These are phyloP conservation scores for Chymomyza amoena DNA, from an alignment of 2,888 invertebrate species.

Conservation along the genomic window DNA sequence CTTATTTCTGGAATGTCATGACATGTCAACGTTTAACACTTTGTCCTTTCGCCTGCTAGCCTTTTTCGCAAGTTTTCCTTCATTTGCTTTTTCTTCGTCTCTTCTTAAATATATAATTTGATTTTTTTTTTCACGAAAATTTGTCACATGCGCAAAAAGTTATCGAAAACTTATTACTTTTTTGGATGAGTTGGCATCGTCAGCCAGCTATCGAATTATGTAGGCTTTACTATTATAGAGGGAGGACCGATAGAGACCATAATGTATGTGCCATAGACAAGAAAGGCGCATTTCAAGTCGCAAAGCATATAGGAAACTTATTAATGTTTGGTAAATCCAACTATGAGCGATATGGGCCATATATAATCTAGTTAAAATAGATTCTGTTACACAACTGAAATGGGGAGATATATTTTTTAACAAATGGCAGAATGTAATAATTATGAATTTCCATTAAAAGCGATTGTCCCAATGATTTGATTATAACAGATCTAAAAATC, in stretches of 20 bases:
- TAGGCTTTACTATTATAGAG: constrained; percentile 15
- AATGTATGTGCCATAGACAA: no score
- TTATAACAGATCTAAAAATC: no score
- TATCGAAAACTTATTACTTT: constrained; percentile 62
- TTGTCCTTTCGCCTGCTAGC: constrained; percentile 55
- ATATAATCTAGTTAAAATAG: no score
- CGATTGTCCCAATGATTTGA: no score
- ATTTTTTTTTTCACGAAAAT: constrained; percentile 47
- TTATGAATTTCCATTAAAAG: no score
- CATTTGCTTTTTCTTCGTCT: constrained; percentile 25
- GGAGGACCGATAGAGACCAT: constrained; percentile 17
- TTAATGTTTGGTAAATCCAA: no score
- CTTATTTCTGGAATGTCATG: constrained; percentile 63
- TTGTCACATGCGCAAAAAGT: constrained; percentile 65
- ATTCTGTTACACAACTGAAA: no score
- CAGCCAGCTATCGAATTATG: not conserved
- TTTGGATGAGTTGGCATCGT: not conserved
- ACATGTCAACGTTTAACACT: constrained; percentile 73
- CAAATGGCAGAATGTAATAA: no score
- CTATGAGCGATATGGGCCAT: no score
- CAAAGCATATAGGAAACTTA: no score
- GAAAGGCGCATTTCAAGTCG: no score
- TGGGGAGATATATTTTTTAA: no score
- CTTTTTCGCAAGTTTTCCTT: constrained; percentile 38
- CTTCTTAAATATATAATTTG: constrained; percentile 12